These are phyloP conservation scores for Portevinia maculata DNA, from an alignment of 2,888 invertebrate genomes.

Conservation along the genomic window DNA sequence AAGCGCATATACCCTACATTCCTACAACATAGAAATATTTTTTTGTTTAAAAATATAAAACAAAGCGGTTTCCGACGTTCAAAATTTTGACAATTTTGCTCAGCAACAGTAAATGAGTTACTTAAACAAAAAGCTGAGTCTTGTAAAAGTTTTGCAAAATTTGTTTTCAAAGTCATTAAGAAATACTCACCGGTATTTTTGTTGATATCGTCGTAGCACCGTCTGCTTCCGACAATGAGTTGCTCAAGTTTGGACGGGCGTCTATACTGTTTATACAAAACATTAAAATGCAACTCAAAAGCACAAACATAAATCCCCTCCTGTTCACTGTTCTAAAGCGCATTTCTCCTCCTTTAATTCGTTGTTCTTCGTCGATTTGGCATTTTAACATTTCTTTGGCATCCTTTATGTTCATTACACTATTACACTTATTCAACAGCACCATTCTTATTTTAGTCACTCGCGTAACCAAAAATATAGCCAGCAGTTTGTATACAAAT, in stretches of 20 bases:
- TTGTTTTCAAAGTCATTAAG: not conserved
- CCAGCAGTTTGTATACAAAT: slow-evolving; percentile 12
- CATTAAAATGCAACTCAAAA: slow-evolving; percentile 76
- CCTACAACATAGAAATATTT: too few species aligned
- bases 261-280: slow-evolving; percentile 78
- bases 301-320: slow-evolving; percentile 33
- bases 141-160: too few species aligned
- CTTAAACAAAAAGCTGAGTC: too few species aligned
- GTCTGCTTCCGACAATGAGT: slow-evolving; percentile 40
- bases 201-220: slow-evolving; percentile 40
- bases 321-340: slow-evolving; percentile 24
- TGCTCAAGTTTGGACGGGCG: slow-evolving; percentile 80
- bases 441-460: slow-evolving; percentile 48
- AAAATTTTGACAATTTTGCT: too few species aligned
- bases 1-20: too few species aligned
- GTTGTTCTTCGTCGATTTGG: slow-evolving; percentile 54
- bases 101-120: too few species aligned
- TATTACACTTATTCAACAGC: slow-evolving; percentile 57
- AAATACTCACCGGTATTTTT: slow-evolving; percentile 46
- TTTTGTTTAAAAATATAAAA: too few species aligned
- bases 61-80: too few species aligned
- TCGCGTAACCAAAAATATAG: slow-evolving; percentile 13
- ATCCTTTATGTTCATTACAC: slow-evolving; percentile 24
- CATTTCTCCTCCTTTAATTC: slow-evolving; percentile 14
- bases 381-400: slow-evolving; percentile 54